Evolutionary conservation across 2,888 invertebrate genomes (phyloP).

Genomic region (Auanema sp.): DNA sequence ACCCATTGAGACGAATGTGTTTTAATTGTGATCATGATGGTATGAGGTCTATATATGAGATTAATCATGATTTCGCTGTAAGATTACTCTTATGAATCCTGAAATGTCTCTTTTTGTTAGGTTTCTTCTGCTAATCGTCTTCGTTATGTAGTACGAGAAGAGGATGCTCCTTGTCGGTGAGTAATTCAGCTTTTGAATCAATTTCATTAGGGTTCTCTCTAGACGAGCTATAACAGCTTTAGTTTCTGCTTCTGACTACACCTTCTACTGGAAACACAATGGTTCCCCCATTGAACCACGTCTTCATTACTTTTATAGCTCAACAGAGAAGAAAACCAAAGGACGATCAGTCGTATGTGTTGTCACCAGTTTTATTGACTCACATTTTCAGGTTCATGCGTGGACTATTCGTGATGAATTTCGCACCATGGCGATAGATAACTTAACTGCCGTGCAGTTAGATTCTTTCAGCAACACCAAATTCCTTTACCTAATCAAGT

Average conservation of each 20-base stretch:
- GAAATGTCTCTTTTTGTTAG: no score
- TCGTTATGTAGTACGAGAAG: slow-evolving; percentile 14
- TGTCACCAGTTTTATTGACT: no score
- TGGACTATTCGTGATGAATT: no score
- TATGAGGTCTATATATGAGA: slow-evolving; percentile 8
- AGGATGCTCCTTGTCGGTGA: slow-evolving; percentile 1
- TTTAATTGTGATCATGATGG: slow-evolving; percentile 17
- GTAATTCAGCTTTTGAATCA: no score
- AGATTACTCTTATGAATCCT: not conserved
- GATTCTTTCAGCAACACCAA: no score
- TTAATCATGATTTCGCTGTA: slow-evolving; percentile 1
- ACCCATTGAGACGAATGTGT: slow-evolving; percentile 4
- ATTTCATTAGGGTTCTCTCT: not conserved
- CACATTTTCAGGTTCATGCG: no score
- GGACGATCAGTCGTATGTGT: no score
- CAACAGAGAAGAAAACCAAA: no score
- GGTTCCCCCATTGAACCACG: not conserved
- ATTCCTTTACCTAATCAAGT: no score
- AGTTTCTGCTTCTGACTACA: slow-evolving; percentile 15
- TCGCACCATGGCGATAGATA: no score
- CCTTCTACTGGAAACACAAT: slow-evolving; percentile 17
- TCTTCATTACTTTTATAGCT: no score
- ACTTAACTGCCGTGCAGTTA: no score
- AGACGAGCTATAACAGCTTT: slow-evolving; percentile 8
- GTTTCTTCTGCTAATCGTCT: not conserved